Evolutionary conservation across 1,140 invertebrate genomes (phyloP).

Genomic region (Lasioglossum baleicum): DNA sequence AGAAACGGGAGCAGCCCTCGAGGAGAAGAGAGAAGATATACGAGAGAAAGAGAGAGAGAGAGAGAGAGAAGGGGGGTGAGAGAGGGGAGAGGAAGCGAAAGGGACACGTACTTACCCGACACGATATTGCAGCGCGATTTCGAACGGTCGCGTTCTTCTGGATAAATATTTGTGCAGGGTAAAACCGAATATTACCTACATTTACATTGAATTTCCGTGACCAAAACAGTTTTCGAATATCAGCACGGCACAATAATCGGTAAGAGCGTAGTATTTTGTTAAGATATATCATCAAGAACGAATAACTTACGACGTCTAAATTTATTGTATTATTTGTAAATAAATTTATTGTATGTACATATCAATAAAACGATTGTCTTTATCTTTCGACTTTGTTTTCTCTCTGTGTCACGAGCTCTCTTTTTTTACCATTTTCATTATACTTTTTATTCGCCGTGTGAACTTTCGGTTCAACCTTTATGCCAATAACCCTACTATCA

Average conservation of each 20-base stretch:
- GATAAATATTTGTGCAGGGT: constrained; percentile 69
- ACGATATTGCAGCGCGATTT: constrained; percentile 39
- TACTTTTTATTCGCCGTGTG: too few relatives aligned
- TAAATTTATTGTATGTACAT: constrained; percentile 78
- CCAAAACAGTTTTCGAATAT: constrained; percentile 69
- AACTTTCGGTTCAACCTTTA: too few relatives aligned
- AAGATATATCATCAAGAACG: constrained; percentile 66
- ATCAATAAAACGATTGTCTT: constrained; percentile 77
- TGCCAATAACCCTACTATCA: too few relatives aligned
- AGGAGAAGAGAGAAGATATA: not conserved
- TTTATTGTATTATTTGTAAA: constrained; percentile 73
- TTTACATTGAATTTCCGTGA: constrained; percentile 70
- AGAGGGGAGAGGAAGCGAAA: not conserved
- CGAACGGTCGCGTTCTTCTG: constrained; percentile 53
- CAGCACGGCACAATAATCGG: constrained; percentile 70
- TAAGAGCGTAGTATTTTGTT: constrained; percentile 76
- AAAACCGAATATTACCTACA: constrained; percentile 65
- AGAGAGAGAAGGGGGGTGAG: not conserved
- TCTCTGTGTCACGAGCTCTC: not conserved
- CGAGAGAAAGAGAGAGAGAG: not conserved
- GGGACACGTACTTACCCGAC: constrained; percentile 19
- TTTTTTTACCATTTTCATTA: too few relatives aligned
- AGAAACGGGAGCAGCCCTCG: not conserved
- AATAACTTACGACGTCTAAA: constrained; percentile 64
- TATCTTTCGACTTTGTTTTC: constrained; percentile 25